Evolutionary conservation across 2,888 invertebrate species (phyloP), one percentile per base, ranked within the genome.

Genomic region (Arrhopalites spinosus): DNA sequence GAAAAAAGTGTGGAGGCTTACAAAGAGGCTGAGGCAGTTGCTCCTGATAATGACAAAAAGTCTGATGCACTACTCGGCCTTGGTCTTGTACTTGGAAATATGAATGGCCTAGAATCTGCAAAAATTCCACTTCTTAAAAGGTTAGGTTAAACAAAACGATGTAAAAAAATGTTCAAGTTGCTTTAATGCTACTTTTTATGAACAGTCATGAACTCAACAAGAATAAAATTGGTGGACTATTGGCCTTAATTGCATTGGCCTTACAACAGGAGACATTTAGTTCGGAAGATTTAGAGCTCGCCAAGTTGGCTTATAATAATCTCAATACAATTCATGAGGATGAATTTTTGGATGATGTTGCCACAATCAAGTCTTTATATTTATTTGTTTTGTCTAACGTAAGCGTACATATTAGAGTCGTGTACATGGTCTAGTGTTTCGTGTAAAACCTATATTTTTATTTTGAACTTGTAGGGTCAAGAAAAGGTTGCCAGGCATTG

Each of bases 1-100:
- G 64, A 75, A 25, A 70, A 75, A 8, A 75, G 78, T 15, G 72
- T 74, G 20, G 70, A 70, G 0, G 75, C 80, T 66, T 81, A 80
- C 64, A 25, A 78, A 17, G 59, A 78, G 0, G 75, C 80, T 7
- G 68, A 77, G 1, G 68, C 70, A 2, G n/a, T 63, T 11, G 66
- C 78, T 17, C 71, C 61, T 53, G 63, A 27, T n/a, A 75, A 78
- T 15, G 72, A 75, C 17, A 78, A 78, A 47, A 79, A 71, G 63
- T 53, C 77, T 1, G 76, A 79, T 68, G 78, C 76, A 1, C 75
- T 74, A 15, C 79, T 81, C 47, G 79, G 77, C 13, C 53, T 80
- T 5, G 81, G 78, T 11, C 63, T 82, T 11, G 75, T 81, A 30
- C 71, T 70, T n/a, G 78, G 78, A 43, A 59, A 73, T 64, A 69